phyloP scores from a whole-genome alignment of 2,113 vertebrate genomes.

The Laterallus jamaicensis region DNA sequence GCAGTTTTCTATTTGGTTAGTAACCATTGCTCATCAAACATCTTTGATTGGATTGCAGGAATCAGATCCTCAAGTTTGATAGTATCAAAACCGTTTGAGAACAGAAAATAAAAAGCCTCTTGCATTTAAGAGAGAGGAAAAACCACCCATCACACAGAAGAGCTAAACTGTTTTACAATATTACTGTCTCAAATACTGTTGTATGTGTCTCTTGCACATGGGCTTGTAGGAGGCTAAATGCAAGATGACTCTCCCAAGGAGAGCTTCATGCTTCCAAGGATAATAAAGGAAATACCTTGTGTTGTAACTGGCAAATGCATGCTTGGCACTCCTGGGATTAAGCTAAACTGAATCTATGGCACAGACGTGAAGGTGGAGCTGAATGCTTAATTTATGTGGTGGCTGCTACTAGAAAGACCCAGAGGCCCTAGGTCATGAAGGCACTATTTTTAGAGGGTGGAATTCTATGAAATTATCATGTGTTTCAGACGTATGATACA shows the following conservation, averaged over 20 bases:
- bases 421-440: neutral
- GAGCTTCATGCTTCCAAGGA: neutral
- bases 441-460: neutral
- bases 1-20: neutral
- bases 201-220: neutral
- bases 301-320: neutral
- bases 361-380: neutral
- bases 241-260: neutral
- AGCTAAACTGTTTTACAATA: neutral
- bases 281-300: neutral
- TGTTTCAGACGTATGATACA: slow-evolving; percentile 18
- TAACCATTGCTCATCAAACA: neutral
- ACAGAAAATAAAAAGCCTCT: neutral
- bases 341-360: neutral
- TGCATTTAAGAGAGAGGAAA: neutral
- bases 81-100: neutral
- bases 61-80: neutral
- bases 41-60: neutral
- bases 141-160: neutral
- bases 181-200: no score
- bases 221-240: neutral
- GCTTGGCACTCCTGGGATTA: neutral
- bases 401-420: neutral
- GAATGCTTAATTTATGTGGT: neutral
- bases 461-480: neutral